Evolutionary conservation across 2,113 vertebrate species (phyloP), one percentile per base, ranked within the genome.

Genomic region (Dicrurus megarhynchus): DNA sequence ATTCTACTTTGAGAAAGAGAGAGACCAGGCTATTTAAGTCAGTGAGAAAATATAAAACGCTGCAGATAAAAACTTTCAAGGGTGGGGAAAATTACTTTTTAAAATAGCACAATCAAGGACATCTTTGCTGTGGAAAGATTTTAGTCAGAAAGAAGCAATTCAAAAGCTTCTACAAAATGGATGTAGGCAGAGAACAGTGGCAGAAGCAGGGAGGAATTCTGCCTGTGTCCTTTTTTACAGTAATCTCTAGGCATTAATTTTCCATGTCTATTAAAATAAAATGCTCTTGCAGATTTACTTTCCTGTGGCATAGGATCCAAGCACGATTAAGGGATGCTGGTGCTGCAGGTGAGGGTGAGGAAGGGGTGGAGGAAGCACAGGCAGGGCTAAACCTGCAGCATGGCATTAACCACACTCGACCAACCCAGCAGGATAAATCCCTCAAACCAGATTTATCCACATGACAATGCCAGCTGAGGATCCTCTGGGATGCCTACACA

Each of bases 11-110:
- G 84, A 78, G 81, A 81, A 67, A 37, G 47, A 84, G 91, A 77
- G 56, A 83, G 80, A 46, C 85, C 63, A 33, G 73, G 78, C 93
- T 97, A 84, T 89, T 91, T 91, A 95, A 96, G 79, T 76, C 79
- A 78, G 79, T 33, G 69, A 83, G 81, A 95, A 85, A 73, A 70
- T 85, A 86, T 6, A 95, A 95, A 96, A 84, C 0, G 0, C 47
- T 82, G 69, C 27, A 88, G 95, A 97, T 94, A 91, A 96, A 95
- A 95, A 95, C 89, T 82, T 92, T 73, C 68, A 86, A 78, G 89
- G 60, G 87, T 87, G 93, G 90, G 81, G 67, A 55, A 84, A 87
- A 84, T 76, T 69, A 57, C 59, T 84, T 95, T 95, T 39, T 64
- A 85, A 67, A 94, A 87, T 69, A 89, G 69, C 21, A 24, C 80